phyloP scores from a whole-genome alignment of 2,888 invertebrate genomes.

The Drosophila rellima region DNA sequence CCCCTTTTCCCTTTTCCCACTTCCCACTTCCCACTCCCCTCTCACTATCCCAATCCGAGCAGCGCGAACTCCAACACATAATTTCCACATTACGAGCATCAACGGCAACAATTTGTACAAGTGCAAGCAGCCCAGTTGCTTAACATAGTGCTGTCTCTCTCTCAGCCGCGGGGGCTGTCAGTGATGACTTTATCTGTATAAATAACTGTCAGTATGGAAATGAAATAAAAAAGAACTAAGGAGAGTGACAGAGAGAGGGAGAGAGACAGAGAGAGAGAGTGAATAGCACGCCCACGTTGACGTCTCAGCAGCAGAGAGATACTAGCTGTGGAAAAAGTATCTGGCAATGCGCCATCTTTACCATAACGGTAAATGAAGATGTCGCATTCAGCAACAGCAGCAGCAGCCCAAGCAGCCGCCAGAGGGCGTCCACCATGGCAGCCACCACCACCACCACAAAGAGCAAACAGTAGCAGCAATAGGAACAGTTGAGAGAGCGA shows the following conservation, averaged over 20 bases:
- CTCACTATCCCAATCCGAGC: constrained; percentile 22
- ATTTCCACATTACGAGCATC: constrained; percentile 61
- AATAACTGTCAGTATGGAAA: constrained; percentile 77
- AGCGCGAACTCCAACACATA: constrained; percentile 70
- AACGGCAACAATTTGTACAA: constrained; percentile 40
- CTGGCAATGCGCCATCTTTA: constrained; percentile 54
- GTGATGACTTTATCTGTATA: constrained; percentile 83
- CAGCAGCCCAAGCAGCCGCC: constrained; percentile 47
- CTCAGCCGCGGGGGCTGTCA: constrained; percentile 62
- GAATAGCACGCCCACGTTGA: constrained; percentile 41
- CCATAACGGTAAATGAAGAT: constrained; percentile 44
- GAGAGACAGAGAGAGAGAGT: constrained; percentile 7
- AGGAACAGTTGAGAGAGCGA: constrained; percentile 16
- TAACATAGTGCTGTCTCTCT: constrained; percentile 6
- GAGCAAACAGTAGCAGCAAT: constrained; percentile 12
- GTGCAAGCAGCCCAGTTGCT: constrained; percentile 1
- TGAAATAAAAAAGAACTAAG: constrained; percentile 27
- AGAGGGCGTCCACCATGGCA: constrained; percentile 68
- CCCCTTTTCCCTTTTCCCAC: neutral
- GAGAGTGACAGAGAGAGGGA: constrained; percentile 16
- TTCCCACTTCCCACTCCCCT: neutral
- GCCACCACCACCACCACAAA: constrained; percentile 49
- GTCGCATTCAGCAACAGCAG: constrained; percentile 45
- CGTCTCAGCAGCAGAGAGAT: constrained; percentile 36
- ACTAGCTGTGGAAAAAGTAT: constrained; percentile 35